A percentile compares a stretch with the other conserved stretches of the same genome.
phyloP scores from a whole-genome alignment of 2,888 invertebrate species.

The Parascotia fuliginaria region DNA sequence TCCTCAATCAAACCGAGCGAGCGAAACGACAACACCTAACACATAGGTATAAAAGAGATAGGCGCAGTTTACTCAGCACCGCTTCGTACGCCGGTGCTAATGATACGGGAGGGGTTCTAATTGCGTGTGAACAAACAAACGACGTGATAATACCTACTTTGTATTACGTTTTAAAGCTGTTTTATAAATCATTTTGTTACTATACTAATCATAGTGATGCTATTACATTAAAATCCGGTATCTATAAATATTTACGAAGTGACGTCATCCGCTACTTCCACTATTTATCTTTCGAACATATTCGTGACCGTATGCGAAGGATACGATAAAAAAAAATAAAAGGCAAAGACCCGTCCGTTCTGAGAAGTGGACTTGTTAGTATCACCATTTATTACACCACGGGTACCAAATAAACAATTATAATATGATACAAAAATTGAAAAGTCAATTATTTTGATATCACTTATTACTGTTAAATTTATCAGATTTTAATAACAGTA shows the following conservation, averaged over 20 bases:
- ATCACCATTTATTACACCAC: slow-evolving; percentile 79
- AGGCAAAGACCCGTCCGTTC: slow-evolving; percentile 64
- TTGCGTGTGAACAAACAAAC: slow-evolving; percentile 81
- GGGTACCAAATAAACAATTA: slow-evolving; percentile 56
- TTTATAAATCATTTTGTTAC: slow-evolving; percentile 19
- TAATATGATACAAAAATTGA: slow-evolving; percentile 57
- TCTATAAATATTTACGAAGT: slow-evolving; percentile 36
- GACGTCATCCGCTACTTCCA: slow-evolving; percentile 67
- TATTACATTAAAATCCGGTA: slow-evolving; percentile 9
- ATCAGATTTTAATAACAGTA: slow-evolving; percentile 31
- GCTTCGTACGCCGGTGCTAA: slow-evolving; percentile 68
- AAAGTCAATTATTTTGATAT: slow-evolving; percentile 56
- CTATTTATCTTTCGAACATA: slow-evolving; percentile 74
- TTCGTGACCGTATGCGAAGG: slow-evolving; percentile 70
- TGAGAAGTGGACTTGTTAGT: slow-evolving; percentile 76
- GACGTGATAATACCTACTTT: slow-evolving; percentile 74
- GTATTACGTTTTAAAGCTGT: slow-evolving; percentile 36
- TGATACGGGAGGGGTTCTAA: slow-evolving; percentile 79
- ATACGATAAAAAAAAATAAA: slow-evolving; percentile 54
- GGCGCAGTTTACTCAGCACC: slow-evolving; percentile 47
- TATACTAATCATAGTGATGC: slow-evolving; percentile 14
- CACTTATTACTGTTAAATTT: slow-evolving; percentile 41
- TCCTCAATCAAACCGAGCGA: slow-evolving; percentile 68
- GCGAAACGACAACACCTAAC: slow-evolving; percentile 45
- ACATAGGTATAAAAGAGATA: slow-evolving; percentile 54